These are phyloP conservation scores for Hypolimnas misippus DNA, from an alignment of 2,888 invertebrate species.

Conservation along the genomic window DNA sequence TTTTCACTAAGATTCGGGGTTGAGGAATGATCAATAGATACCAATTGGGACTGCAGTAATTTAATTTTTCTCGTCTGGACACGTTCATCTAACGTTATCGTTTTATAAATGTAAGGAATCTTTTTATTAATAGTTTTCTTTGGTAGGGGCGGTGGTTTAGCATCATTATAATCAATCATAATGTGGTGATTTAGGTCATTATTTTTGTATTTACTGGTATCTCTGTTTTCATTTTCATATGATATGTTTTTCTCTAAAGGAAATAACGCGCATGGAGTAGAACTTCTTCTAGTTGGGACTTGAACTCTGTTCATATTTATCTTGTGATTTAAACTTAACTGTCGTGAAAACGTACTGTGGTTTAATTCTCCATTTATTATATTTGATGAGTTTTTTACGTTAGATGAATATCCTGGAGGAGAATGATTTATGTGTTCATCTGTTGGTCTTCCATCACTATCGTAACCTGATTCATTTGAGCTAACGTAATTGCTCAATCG, in stretches of 20 bases:
- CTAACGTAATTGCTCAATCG: slow-evolving; percentile 89
- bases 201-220: slow-evolving; percentile 50
- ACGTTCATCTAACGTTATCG: slow-evolving; percentile 77
- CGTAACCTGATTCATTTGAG: slow-evolving; percentile 93
- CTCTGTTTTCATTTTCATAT: slow-evolving; percentile 62
- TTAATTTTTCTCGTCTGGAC: slow-evolving; percentile 80
- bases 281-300: slow-evolving; percentile 73
- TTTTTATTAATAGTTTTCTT: slow-evolving; percentile 77
- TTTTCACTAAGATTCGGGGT: slow-evolving; percentile 61
- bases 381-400: slow-evolving; percentile 63
- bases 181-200: slow-evolving; percentile 44
- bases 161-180: slow-evolving; percentile 63
- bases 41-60: slow-evolving; percentile 75
- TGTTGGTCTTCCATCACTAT: slow-evolving; percentile 88
- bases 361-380: slow-evolving; percentile 59
- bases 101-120: slow-evolving; percentile 73
- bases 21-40: slow-evolving; percentile 64
- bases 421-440: slow-evolving; percentile 82
- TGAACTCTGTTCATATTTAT: slow-evolving; percentile 72
- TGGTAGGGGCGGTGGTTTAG: slow-evolving; percentile 76
- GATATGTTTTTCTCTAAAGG: slow-evolving; percentile 66
- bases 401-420: slow-evolving; percentile 80
- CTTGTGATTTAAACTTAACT: slow-evolving; percentile 76
- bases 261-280: slow-evolving; percentile 77
- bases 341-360: slow-evolving; percentile 70